phyloP scores from a whole-genome alignment of 2,797 vertebrate species.

The Staurois parvus region DNA sequence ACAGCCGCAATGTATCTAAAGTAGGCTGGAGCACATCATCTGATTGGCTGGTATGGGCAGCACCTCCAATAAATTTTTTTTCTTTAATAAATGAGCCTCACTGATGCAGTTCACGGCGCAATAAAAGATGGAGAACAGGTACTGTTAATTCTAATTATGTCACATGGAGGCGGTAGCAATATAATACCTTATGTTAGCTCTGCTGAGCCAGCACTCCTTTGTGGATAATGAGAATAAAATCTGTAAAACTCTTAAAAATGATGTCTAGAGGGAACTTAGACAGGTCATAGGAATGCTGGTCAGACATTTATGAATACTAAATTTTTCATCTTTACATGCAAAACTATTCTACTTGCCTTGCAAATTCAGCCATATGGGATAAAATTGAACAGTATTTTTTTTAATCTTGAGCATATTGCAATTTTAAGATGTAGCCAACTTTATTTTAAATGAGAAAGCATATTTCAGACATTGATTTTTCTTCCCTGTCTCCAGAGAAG shows the following conservation, averaged over 20 bases:
- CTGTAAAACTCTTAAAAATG: constrained; percentile 35
- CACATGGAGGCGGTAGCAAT: not conserved
- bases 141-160: constrained; percentile 15
- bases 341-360: constrained; percentile 48
- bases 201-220: constrained; percentile 36
- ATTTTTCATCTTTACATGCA: constrained; percentile 41
- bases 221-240: constrained; percentile 42
- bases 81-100: no score
- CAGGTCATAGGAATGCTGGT: constrained; percentile 42
- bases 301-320: constrained; percentile 49
- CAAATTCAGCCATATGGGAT: constrained; percentile 54
- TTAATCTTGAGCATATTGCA: constrained; percentile 35
- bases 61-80: no score
- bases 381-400: constrained; percentile 12
- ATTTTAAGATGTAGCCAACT: constrained; percentile 15
- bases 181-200: constrained; percentile 13
- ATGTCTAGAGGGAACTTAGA: constrained; percentile 24
- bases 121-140: not conserved
- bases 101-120: not conserved
- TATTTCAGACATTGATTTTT: constrained; percentile 31
- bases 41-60: no score
- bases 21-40: no score
- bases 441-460: constrained; percentile 26
- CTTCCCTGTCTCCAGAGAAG: constrained; percentile 5
- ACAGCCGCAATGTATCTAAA: no score